Base-by-base conservation (phyloP, 1,140 invertebrate genomes). In the Drosophila orena region DNA sequence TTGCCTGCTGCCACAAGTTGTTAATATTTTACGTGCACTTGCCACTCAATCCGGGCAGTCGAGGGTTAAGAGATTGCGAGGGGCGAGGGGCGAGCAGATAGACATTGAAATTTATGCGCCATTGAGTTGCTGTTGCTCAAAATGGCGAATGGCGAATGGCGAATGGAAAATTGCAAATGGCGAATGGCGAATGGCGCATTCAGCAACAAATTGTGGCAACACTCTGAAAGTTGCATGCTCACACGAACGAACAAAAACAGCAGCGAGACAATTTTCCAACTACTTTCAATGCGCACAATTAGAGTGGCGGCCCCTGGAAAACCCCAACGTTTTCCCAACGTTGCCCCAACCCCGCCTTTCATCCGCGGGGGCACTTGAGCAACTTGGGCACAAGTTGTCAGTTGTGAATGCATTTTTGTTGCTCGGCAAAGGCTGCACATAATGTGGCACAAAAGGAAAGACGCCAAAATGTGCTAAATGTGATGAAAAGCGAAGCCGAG, bases 21-120 rank as follows among this genome's bases (percentile, higher is more conserved):
- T 76, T 83, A 81, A 81, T 86, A 88, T 88, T 86, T 88, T 81
- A 88, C 83, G 79, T 88, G 83, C 75, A 69, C 55, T 71, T 78
- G 59, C 50, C 74, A 79, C 66, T 54, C 76, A 86, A 75, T 86
- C 57, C 60, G 66, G 35, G 22, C 47, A 54, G 30, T 42, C 14
- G 30, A 38, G 27, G 35, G 27, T 15, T 38, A 64, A 56, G 20
- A 20, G 24, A 27, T 38, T 15, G 30, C 30, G 7, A 10, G 66
- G 27, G 14, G 30, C 30, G 7, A 10, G 66, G 27, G 14, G 6
- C 2, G 6, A 46, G 68, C 30, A 34, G 17, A 49, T 40, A 50
- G 47, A 52, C 79, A 77, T 79, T 79, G 71, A 77, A 89, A 73
- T 89, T 77, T 79, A 69, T 76, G 66, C 84, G 42, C 66, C 72